A percentile compares a stretch with the other conserved stretches of the same genome.
Conservation (phyloP, 2,888 invertebrate species). For the Dolichopus griseipennis region DNA sequence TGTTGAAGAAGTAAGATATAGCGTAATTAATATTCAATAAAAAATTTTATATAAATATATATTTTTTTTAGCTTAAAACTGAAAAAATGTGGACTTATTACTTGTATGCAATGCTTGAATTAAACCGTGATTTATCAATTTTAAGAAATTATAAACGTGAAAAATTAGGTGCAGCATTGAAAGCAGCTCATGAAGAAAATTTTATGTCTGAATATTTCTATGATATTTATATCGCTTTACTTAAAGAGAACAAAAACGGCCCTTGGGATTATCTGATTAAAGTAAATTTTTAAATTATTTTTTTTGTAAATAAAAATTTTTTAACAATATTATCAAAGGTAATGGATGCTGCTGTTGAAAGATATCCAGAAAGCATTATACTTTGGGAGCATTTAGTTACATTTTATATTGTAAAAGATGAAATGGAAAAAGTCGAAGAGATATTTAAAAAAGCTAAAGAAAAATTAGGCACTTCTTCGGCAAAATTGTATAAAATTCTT, state of each 20-base stretch:
- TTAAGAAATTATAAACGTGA: conserved; percentile 46
- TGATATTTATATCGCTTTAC: conserved; percentile 40
- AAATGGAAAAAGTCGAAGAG: conserved; percentile 41
- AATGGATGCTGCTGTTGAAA: conserved; percentile 39
- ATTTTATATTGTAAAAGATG: conserved; percentile 41
- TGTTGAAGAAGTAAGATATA: conserved; percentile 35
- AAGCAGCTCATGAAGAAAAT: conserved; percentile 45
- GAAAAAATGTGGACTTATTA: conserved; percentile 50
- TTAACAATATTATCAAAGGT: conserved; percentile 26
- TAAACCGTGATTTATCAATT: conserved; percentile 44
- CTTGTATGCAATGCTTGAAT: conserved; percentile 49
- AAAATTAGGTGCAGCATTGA: conserved; percentile 45
- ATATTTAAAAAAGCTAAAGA: conserved; percentile 39
- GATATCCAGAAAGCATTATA: conserved; percentile 42
- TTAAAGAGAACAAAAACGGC: conserved; percentile 24
- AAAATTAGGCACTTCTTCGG: conserved; percentile 23
- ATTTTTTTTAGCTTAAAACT: conserved; percentile 37
- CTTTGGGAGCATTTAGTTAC: conserved; percentile 48
- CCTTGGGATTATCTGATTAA: not conserved
- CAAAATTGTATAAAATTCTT: conserved; percentile 31
- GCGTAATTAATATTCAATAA: not conserved
- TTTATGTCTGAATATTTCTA: conserved; percentile 47
- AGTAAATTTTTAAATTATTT: not conserved
- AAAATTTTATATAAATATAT: not conserved
- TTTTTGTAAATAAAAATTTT: conserved; percentile 27